These are phyloP conservation scores for Drosophila fuyamai DNA, from an alignment of 1,140 invertebrate species.

Conservation along the genomic window DNA sequence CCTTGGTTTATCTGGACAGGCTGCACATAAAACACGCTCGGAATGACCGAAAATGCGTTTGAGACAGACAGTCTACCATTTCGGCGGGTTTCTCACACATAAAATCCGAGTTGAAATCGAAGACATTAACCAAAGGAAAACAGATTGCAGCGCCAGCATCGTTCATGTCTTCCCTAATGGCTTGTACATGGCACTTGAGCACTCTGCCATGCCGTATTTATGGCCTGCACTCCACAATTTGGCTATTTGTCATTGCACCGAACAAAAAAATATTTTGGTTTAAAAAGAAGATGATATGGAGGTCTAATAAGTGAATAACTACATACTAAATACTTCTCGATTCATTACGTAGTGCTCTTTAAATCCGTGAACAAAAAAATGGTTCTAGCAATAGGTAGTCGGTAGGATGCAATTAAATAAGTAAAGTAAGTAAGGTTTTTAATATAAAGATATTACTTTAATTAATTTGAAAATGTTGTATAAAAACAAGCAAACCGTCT, in stretches of 20 bases:
- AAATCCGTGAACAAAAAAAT: too few relatives aligned
- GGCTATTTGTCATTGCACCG: slow-evolving; percentile 13
- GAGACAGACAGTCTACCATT: slow-evolving; percentile 47
- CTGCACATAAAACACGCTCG: slow-evolving; percentile 62
- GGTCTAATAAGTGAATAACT: too few relatives aligned
- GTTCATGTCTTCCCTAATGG: slow-evolving; percentile 77
- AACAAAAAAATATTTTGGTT: neutral
- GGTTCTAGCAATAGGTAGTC: too few relatives aligned
- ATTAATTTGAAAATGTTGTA: too few relatives aligned
- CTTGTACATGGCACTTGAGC: slow-evolving; percentile 51
- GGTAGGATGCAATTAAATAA: too few relatives aligned
- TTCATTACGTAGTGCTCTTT: too few relatives aligned
- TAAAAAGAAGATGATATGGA: neutral
- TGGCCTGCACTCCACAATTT: slow-evolving; percentile 66
- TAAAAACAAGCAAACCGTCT: too few relatives aligned
- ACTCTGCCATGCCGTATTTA: slow-evolving; percentile 61
- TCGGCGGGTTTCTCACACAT: slow-evolving; percentile 72
- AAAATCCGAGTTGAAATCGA: slow-evolving; percentile 65
- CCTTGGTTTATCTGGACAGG: slow-evolving; percentile 61
- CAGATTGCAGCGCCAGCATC: slow-evolving; percentile 54
- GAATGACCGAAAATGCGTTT: slow-evolving; percentile 61
- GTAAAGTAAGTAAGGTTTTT: too few relatives aligned
- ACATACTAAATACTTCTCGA: too few relatives aligned
- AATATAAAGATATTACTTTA: too few relatives aligned
- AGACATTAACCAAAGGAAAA: slow-evolving; percentile 70